These are phyloP conservation scores for Lepidostoma basale DNA, from an alignment of 1,140 invertebrate genomes.

Conservation along the genomic window DNA sequence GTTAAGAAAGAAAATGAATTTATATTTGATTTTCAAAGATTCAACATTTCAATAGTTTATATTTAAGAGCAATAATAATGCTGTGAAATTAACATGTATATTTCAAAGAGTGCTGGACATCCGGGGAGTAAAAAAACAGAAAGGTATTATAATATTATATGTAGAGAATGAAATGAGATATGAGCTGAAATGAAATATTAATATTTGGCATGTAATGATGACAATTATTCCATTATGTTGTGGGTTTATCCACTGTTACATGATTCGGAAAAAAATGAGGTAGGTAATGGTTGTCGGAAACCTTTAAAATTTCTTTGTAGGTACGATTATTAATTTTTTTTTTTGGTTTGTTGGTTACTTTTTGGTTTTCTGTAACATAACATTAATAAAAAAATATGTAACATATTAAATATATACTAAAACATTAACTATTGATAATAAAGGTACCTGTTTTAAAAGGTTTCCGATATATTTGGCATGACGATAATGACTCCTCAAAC, in stretches of 20 bases:
- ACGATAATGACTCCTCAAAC: background rate
- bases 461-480: background rate
- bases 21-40: no score
- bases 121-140: background rate
- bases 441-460: background rate
- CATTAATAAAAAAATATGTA: background rate
- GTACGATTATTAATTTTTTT: background rate
- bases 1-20: no score
- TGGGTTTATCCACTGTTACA: background rate
- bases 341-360: conserved; percentile 8
- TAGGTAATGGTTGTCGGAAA: background rate
- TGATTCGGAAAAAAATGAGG: conserved; percentile 9
- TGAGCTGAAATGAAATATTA: conserved; percentile 19
- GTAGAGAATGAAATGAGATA: conserved; percentile 7
- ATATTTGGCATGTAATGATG: background rate
- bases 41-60: no score
- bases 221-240: background rate
- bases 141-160: conserved; percentile 13
- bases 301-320: conserved; percentile 6
- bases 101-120: no score
- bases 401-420: background rate
- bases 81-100: no score
- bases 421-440: background rate
- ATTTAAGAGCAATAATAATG: no score
- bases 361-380: conserved; percentile 10